These are phyloP conservation scores for Triplophysa bombifrons DNA, from an alignment of 2,797 vertebrate species.

Conservation along the genomic window DNA sequence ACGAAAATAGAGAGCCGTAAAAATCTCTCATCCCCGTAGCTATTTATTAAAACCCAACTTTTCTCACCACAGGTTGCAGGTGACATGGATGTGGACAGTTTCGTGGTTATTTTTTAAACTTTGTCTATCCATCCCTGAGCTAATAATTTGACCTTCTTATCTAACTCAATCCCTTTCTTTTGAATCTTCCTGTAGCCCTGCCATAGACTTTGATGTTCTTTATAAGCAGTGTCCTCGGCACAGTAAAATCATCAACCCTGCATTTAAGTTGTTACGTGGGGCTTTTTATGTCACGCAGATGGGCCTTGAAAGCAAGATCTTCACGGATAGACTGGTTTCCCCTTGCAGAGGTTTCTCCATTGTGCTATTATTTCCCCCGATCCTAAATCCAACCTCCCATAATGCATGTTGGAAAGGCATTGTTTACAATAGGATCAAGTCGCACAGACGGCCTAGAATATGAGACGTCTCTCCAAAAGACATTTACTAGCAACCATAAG, in stretches of 20 bases:
- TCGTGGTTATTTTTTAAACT: conserved; percentile 29
- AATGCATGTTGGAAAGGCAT: conserved; percentile 68
- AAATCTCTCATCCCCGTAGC: conserved; percentile 44
- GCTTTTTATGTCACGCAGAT: conserved; percentile 9
- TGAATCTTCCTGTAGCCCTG: not conserved
- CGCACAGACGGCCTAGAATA: conserved; percentile 57
- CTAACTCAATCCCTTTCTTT: conserved; percentile 4
- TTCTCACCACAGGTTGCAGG: conserved; percentile 30
- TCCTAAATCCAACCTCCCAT: conserved; percentile 52
- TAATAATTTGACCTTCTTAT: conserved; percentile 45
- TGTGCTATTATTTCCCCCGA: conserved; percentile 54
- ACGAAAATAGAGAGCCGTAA: conserved; percentile 74
- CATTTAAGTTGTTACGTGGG: not conserved
- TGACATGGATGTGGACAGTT: conserved; percentile 30
- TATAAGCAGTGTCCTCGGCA: not conserved
- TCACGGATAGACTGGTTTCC: conserved; percentile 23
- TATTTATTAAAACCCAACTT: conserved; percentile 33
- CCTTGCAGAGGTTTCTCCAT: conserved; percentile 41
- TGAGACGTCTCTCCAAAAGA: conserved; percentile 68
- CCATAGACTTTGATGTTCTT: conserved; percentile 19
- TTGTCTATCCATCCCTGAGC: conserved; percentile 53
- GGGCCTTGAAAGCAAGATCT: not conserved
- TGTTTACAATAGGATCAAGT: conserved; percentile 69
- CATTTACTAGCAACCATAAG: conserved; percentile 66
- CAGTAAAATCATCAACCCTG: conserved; percentile 6